Percentiles rank a stretch among this genome's conserved stretches.
These are phyloP conservation scores for Saccostrea echinata DNA, from an alignment of 1,140 invertebrate genomes.

Conservation along the genomic window DNA sequence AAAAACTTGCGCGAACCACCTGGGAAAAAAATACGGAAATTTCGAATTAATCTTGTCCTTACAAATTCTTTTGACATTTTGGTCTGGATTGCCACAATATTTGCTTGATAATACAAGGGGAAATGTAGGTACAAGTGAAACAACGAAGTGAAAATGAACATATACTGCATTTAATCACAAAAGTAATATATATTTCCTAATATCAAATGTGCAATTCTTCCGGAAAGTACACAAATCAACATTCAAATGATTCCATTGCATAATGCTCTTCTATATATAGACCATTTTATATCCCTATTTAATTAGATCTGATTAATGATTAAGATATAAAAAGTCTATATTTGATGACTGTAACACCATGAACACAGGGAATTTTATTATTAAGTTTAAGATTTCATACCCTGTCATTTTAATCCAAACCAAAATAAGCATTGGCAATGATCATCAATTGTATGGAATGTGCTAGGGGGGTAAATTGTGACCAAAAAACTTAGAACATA, in stretches of 20 bases:
- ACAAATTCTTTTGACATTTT: neutral
- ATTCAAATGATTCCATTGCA: constrained; percentile 31
- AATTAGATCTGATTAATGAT: neutral
- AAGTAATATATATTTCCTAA: neutral
- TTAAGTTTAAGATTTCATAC: too few relatives aligned
- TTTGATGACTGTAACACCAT: too few relatives aligned
- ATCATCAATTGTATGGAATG: constrained; percentile 2
- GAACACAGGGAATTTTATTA: too few relatives aligned
- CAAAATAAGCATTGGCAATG: neutral
- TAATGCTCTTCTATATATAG: neutral
- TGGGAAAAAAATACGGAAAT: constrained; percentile 6
- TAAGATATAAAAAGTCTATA: neutral
- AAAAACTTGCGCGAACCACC: constrained; percentile 24
- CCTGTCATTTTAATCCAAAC: neutral
- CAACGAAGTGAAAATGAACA: neutral
- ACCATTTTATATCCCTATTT: too few relatives aligned
- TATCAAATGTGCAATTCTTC: constrained; percentile 21
- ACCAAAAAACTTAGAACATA: neutral
- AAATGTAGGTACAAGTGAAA: neutral
- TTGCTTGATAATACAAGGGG: neutral
- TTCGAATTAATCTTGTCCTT: constrained; percentile 2
- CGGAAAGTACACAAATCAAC: constrained; percentile 18
- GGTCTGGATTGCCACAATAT: neutral
- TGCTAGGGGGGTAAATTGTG: neutral
- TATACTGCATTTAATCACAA: constrained; percentile 33